Evolutionary conservation across 1,140 invertebrate genomes (phyloP), one percentile per base, ranked within the genome.

Genomic region (Lordiphosa mommai): DNA sequence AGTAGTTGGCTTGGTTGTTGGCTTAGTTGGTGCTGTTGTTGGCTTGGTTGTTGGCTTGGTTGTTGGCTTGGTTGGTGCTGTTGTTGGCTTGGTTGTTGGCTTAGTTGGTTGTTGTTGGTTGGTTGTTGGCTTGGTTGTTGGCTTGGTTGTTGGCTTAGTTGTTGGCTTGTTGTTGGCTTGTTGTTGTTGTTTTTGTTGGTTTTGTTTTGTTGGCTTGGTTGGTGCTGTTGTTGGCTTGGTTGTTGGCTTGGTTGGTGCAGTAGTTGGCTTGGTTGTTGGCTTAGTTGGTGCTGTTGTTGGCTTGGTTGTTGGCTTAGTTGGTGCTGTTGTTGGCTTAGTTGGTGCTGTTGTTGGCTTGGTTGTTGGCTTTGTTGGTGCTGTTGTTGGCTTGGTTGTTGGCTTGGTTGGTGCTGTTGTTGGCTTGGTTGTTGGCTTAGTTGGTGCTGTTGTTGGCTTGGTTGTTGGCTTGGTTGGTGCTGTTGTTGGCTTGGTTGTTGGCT

Each of bases 161-260:
- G 40, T 43, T 27, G 53, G 37, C 0, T 4, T 12, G 0, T 13
- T 20, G 17, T 4, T 23, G 20, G n/a, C n/a, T 4, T 23, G 20
- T n/a, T n/a, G 20, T 3, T 13, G 13, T 3, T 20, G 37, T n/a
- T 49, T 0, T 4, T 12, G 0, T 13, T 20, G 17, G 20, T 1
- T 23, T 23, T 0, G 20, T 23, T n/a, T n/a, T 4, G 20, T 23
- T 23, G 20, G 20, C 4, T 4, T 4, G 1, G 20, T 23, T 2
- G 17, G 3, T 3, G 17, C 3, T 4, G 3, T 23, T 0, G 20
- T 4, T 23, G 20, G n/a, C n/a, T 4, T 23, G 20, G 20, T 3
- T 13, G 13, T 3, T 20, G 37, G 55, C 6, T 52, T 44, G 1
- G 61, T 65, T 2, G n/a, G n/a, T n/a, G n/a, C n/a, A n/a, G n/a